Evolutionary conservation across 2,888 invertebrate genomes (phyloP), one percentile per base, ranked within the genome.

Genomic region (Drosophila subquinaria): DNA sequence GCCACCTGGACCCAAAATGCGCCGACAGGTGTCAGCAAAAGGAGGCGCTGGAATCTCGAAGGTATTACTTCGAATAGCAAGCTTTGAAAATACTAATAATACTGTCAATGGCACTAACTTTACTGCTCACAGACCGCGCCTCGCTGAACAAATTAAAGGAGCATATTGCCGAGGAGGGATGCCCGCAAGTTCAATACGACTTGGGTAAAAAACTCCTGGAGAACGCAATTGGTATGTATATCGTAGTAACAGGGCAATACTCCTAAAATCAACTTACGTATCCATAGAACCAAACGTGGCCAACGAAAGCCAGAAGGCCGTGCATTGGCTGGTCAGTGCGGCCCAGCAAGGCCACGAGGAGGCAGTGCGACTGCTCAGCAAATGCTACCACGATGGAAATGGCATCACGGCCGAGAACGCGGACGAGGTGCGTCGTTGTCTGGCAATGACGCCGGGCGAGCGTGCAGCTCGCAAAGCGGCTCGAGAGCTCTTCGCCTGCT

Each of bases 311-410:
- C 95, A 95, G 78, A 94, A 96, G 77, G 98, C 97, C 0, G 95
- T 98, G 55, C 96, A 97, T 88, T 98, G 98, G 98, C 93, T 98
- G 52, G 95, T 97, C n/a, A 96, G 96, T 93, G 98, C 98, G 2
- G 97, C 98, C 0, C 97, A 97, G 88, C 97, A 98, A 92, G 98
- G 98, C 0, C 97, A 97, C 86, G 94, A 95, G 47, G 97, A 97
- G 91, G 98, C 98, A 0, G 96, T 97, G 38, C 95, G 95, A 69
- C 94, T 97, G 89, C 94, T 98, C 2, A 84, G 84, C 2, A 91
- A 93, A 47, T 93, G 93, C 80, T 90, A 76, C 80, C 95, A 96
- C 92, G 96, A 96, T 87, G 94, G 97, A 11, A 94, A 94, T 93
- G 97, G 96, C 6, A 96, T 97, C 6, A 95, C 95, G 1, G 95